Percentiles rank a stretch among this genome's conserved stretches.
These are phyloP conservation scores for Sterrhoptilus dennistouni DNA, from an alignment of 2,113 vertebrate species.

Conservation along the genomic window DNA sequence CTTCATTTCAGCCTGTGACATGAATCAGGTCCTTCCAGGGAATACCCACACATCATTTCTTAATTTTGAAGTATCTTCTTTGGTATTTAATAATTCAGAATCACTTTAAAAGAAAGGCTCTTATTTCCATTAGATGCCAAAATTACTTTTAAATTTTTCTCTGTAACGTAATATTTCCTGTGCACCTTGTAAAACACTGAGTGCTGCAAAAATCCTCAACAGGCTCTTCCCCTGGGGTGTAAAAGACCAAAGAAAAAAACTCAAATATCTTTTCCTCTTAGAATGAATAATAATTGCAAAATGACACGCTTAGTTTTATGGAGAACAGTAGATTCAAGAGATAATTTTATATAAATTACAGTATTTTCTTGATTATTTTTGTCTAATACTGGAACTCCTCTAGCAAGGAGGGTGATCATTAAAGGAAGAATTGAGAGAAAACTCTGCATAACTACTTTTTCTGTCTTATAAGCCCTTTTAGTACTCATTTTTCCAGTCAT, in stretches of 20 bases:
- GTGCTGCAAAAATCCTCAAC: neutral
- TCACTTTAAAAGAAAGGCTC: neutral
- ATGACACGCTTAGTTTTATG: neutral
- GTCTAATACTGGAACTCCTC: conserved; percentile 2
- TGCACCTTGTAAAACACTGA: neutral
- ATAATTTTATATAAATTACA: conserved; percentile 33
- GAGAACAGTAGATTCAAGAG: neutral
- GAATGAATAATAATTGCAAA: conserved; percentile 8
- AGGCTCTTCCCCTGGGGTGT: neutral
- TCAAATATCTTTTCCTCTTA: neutral
- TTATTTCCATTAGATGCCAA: neutral
- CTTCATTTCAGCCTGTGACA: neutral
- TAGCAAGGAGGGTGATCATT: neutral
- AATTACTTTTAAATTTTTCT: neutral
- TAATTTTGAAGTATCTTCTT: neutral
- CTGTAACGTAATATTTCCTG: neutral
- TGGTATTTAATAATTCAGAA: neutral
- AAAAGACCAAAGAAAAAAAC: neutral
- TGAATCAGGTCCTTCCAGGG: neutral
- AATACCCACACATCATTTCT: neutral
- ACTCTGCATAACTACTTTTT: neutral
- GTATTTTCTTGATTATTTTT: conserved; percentile 5
- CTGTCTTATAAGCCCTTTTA: neutral
- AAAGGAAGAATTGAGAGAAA: neutral
- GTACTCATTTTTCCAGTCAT: conserved; percentile 13